phyloP scores from a whole-genome alignment of 2,888 invertebrate genomes.

The Ceramica pisi region DNA sequence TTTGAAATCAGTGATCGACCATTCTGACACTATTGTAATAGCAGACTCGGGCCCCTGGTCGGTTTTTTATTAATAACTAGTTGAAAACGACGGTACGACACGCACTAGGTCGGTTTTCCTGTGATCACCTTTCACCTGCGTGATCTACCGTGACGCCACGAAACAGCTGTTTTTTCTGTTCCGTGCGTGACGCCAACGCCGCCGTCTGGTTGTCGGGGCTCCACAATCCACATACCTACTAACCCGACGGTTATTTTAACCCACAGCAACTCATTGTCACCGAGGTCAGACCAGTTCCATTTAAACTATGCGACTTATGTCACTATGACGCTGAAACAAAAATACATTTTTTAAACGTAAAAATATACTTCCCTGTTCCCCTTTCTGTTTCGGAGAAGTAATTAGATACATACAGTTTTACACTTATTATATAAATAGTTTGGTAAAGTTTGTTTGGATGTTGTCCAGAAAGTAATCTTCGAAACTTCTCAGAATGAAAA shows the following conservation, averaged over 20 bases:
- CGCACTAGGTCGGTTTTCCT: no score
- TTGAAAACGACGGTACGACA: no score
- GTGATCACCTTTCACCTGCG: neutral
- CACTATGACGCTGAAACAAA: conserved; percentile 30
- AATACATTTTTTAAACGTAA: conserved; percentile 39
- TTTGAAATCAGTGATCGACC: no score
- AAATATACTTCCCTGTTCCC: conserved; percentile 40
- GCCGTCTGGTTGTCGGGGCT: neutral
- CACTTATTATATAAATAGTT: no score
- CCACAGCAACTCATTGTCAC: conserved; percentile 13
- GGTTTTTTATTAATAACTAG: no score
- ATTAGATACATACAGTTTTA: conserved; percentile 21
- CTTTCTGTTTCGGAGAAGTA: conserved; percentile 35
- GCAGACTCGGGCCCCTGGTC: no score
- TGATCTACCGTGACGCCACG: neutral
- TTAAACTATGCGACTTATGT: conserved; percentile 37
- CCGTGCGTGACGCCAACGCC: neutral
- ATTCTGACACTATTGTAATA: no score
- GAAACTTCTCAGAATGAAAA: no score
- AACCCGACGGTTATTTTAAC: conserved; percentile 10
- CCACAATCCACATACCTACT: neutral
- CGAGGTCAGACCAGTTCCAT: conserved; percentile 18
- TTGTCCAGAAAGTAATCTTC: no score
- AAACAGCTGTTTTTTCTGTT: no score
- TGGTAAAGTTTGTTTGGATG: no score